A percentile compares a stretch with the other conserved stretches of the same genome.
Evolutionary conservation across 1,140 invertebrate species (phyloP).

Genomic region (Drosophila pachea): DNA sequence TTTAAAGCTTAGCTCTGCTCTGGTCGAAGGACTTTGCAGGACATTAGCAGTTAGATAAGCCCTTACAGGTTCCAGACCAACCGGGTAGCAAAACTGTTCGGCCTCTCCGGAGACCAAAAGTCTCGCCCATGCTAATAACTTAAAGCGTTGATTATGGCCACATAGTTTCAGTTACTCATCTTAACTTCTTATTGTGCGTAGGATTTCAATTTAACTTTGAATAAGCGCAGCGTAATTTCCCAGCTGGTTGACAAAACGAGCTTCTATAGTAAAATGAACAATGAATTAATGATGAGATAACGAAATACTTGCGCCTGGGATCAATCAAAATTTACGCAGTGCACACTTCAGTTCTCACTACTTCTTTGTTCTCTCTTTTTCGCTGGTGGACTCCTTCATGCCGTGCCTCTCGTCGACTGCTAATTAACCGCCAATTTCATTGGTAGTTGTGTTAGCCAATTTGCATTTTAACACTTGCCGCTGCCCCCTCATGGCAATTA

Average conservation of each 20-base stretch:
- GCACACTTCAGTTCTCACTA: too few species aligned
- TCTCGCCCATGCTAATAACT: too few species aligned
- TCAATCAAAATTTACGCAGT: constrained; percentile 49
- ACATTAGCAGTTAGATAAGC: neutral
- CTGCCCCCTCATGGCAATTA: constrained; percentile 43
- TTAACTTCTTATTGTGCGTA: neutral
- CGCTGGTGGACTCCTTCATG: too few species aligned
- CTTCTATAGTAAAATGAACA: constrained; percentile 6
- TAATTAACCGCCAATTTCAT: constrained; percentile 44
- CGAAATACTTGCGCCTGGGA: constrained; percentile 21
- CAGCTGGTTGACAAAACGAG: constrained; percentile 5
- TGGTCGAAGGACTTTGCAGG: constrained; percentile 7
- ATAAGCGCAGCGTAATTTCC: constrained; percentile 10
- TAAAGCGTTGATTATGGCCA: too few species aligned
- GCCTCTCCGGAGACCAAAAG: too few species aligned
- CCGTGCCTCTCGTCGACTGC: neutral
- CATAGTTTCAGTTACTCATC: too few species aligned
- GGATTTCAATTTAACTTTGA: constrained; percentile 21
- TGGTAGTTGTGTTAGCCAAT: constrained; percentile 19
- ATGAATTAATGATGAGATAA: constrained; percentile 39
- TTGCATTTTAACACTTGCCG: constrained; percentile 46
- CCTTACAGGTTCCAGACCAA: too few species aligned
- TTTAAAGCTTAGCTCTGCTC: neutral
- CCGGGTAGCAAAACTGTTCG: too few species aligned
- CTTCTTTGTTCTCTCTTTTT: too few species aligned